phyloP scores from a whole-genome alignment of 2,888 invertebrate genomes.

The Thalpophila matura region DNA sequence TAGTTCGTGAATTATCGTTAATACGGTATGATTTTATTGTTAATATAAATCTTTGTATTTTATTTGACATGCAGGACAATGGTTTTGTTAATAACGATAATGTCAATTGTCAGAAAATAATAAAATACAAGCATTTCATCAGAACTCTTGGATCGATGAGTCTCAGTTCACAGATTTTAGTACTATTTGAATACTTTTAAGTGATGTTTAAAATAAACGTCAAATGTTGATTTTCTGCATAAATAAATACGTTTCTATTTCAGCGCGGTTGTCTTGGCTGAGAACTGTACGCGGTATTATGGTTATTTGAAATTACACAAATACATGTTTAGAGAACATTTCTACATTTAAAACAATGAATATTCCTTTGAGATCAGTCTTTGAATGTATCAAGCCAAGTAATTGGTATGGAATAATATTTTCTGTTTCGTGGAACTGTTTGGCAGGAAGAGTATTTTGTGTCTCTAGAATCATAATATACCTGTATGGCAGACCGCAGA shows the following conservation, averaged over 20 bases:
- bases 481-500: constrained; percentile 47
- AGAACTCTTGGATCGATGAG: too few species aligned
- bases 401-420: constrained; percentile 9
- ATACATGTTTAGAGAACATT: constrained; percentile 18
- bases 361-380: constrained; percentile 19
- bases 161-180: background rate
- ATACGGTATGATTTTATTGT: background rate
- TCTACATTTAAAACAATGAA: constrained; percentile 30
- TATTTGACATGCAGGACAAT: background rate
- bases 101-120: background rate
- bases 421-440: constrained; percentile 30
- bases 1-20: constrained; percentile 23
- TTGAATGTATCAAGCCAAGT: constrained; percentile 5
- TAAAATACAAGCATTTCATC: background rate
- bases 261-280: constrained; percentile 5
- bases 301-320: constrained; percentile 29
- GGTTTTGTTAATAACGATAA: constrained; percentile 2
- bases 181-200: constrained; percentile 35
- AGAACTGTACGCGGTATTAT: constrained; percentile 19
- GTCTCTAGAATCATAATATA: constrained; percentile 37
- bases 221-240: constrained; percentile 25
- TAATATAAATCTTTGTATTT: constrained; percentile 8
- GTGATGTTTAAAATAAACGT: constrained; percentile 15
- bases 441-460: constrained; percentile 32
- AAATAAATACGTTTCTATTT: constrained; percentile 24